Conservation (phyloP, 2,113 vertebrate species). For the Calidris pugnax region DNA sequence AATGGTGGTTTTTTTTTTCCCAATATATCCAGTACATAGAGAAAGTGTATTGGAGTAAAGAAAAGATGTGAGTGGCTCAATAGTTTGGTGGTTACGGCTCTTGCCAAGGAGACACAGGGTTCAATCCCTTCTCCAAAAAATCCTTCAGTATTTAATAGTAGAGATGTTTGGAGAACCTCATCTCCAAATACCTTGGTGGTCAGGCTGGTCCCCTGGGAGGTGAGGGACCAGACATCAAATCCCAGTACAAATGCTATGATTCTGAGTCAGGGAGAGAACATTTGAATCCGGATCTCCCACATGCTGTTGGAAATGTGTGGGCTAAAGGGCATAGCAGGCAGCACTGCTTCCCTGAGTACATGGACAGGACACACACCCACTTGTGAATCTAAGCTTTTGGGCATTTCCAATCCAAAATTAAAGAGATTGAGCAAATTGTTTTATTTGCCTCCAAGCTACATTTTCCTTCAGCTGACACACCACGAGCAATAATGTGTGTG, state of each 20-base stretch:
- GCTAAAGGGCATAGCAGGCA: not conserved
- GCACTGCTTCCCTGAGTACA: not conserved
- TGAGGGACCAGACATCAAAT: not conserved
- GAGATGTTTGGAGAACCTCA: not conserved
- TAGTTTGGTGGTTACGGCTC: not conserved
- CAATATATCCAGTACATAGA: not conserved
- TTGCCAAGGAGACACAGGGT: not conserved
- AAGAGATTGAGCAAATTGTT: not conserved
- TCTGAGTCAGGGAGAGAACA: slow-evolving; percentile 17
- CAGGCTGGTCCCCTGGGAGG: not conserved
- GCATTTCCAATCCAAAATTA: not conserved
- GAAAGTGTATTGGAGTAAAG: not conserved
- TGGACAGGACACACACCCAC: not conserved
- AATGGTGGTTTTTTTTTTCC: not conserved
- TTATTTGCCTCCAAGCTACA: not conserved
- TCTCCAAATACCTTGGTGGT: slow-evolving; percentile 9
- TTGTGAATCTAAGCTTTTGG: not conserved
- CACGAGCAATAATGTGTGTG: not conserved
- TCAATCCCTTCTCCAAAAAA: not conserved
- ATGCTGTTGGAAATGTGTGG: slow-evolving; percentile 5
- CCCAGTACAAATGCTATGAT: not conserved
- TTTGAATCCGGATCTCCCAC: not conserved
- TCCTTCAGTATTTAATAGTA: not conserved
- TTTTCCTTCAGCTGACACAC: not conserved
- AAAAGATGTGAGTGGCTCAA: not conserved